Evolutionary conservation across 2,888 invertebrate genomes (phyloP).

Genomic region (Ochropleura leucogaster): DNA sequence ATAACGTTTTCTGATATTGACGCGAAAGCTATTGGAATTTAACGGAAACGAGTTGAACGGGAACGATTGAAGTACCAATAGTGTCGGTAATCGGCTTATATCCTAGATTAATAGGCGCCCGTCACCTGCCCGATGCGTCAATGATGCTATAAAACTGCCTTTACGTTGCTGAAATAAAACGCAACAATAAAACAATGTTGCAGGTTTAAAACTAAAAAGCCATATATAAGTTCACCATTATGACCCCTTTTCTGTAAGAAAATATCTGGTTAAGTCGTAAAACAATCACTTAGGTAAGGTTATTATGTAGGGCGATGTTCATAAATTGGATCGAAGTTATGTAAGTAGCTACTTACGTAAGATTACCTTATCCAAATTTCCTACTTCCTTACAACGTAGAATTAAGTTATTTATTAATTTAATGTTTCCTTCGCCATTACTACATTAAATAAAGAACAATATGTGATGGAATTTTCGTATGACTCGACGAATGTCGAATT

Average conservation of each 20-base stretch:
- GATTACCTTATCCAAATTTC: neutral
- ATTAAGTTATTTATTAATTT: neutral
- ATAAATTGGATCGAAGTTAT: constrained; percentile 15
- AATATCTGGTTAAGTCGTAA: constrained; percentile 16
- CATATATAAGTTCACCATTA: constrained; percentile 7
- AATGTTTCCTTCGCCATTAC: too few relatives aligned
- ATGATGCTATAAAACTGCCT: constrained; percentile 42
- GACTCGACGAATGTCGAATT: too few relatives aligned
- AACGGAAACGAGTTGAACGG: constrained; percentile 51
- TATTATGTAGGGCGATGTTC: constrained; percentile 26
- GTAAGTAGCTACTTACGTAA: constrained; percentile 1
- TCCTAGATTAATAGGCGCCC: constrained; percentile 55
- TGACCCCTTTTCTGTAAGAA: constrained; percentile 1
- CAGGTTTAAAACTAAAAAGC: constrained; percentile 4
- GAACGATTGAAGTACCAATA: constrained; percentile 56
- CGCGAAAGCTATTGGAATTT: constrained; percentile 49
- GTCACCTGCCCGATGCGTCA: constrained; percentile 61
- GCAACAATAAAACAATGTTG: constrained; percentile 36
- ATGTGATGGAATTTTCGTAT: too few relatives aligned
- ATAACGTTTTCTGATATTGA: constrained; percentile 49
- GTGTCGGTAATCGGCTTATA: constrained; percentile 54
- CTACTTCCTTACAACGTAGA: neutral
- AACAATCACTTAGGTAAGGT: constrained; percentile 25
- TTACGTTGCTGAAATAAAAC: constrained; percentile 42
- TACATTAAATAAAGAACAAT: too few relatives aligned